Base-by-base conservation (phyloP, 92 coral and sea anemone species). In the Meandrina meandrites region DNA sequence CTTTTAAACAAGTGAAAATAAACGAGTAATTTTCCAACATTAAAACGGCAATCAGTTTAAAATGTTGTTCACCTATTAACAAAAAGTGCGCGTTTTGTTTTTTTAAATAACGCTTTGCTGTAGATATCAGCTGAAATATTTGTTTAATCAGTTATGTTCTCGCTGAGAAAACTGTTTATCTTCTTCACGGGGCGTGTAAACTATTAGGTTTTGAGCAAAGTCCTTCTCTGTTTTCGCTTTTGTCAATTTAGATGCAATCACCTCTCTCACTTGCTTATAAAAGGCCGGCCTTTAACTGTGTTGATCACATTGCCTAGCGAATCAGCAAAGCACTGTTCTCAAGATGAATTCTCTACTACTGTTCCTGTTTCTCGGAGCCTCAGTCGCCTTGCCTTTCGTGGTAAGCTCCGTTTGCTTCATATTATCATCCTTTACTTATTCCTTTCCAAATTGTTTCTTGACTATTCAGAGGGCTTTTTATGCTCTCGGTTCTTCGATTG, bases 81-180 rank as follows among this genome's bases (percentile, higher is more conserved):
- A 54, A 13, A 54, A 18, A 15, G 60, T 54, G 60, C 1, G 60
- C 22, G 60, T 15, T 3, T 15, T 13, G 54, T 50, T 0, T 40
- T n/a, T n/a, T 40, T 12, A 48, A 54, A 15, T 15, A 54, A 54
- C 60, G 19, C 16, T 54, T 1, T 5, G 15, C 73, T 28, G 73
- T 68, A 4, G 17, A 27, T 28, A 13, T 68, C 35, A 28, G 73
- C 35, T n/a, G n/a, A n/a, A n/a, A n/a, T n/a, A n/a, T n/a, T n/a
- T n/a, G n/a, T n/a, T n/a, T n/a, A n/a, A n/a, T n/a, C n/a, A n/a
- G n/a, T n/a, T n/a, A n/a, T n/a, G n/a, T n/a, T n/a, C n/a, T n/a
- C n/a, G n/a, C n/a, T 68, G 35, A 68, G 73, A 22, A 68, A 68
- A 68, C 73, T 28, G 73, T 68, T 68, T 68, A 68, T 28, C 35